Conservation (phyloP, 2,797 vertebrate genomes). For the Morelia viridis region DNA sequence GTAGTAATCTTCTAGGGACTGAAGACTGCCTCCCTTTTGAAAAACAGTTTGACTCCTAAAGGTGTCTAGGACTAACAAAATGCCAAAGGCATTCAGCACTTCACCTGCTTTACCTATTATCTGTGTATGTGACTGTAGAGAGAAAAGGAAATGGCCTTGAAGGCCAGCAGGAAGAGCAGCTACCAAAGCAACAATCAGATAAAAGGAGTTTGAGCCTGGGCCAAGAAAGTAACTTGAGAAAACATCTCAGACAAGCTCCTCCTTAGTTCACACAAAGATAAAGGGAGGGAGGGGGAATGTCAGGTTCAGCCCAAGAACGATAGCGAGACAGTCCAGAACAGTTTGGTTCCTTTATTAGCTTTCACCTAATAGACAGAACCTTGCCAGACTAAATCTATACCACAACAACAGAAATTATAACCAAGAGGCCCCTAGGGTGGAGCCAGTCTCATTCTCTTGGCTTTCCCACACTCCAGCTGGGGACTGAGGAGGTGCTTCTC, state of each 20-base stretch:
- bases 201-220: background rate
- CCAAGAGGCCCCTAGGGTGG: no score
- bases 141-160: background rate
- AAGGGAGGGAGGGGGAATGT: background rate
- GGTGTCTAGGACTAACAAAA: background rate
- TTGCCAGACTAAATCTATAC: no score
- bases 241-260: background rate
- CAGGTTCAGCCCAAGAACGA: no score
- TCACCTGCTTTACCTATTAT: background rate
- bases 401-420: no score
- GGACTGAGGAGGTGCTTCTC: no score
- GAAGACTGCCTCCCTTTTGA: background rate
- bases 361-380: no score
- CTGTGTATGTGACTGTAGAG: background rate
- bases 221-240: background rate
- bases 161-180: background rate
- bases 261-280: background rate
- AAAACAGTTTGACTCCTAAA: background rate
- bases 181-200: background rate
- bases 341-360: no score
- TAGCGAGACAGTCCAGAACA: no score
- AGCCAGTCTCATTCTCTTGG: no score
- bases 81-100: background rate
- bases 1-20: background rate
- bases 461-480: no score